These are phyloP conservation scores for Pachyramphus minor DNA, from an alignment of 2,113 vertebrate genomes.

Conservation along the genomic window DNA sequence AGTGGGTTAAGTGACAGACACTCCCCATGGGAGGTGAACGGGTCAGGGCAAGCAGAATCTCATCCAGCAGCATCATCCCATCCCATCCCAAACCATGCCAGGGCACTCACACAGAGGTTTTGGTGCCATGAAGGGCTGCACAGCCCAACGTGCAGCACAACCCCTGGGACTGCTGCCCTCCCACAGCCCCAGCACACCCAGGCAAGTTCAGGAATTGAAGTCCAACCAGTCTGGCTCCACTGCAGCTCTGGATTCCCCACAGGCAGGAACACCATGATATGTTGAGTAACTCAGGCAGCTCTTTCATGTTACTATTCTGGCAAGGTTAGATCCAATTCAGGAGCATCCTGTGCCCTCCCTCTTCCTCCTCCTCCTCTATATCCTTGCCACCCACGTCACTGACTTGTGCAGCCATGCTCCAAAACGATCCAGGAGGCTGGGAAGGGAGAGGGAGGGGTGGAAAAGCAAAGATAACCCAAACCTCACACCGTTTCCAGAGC, in stretches of 20 bases:
- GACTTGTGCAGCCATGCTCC: neutral
- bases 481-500: neutral
- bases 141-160: rapidly evolving
- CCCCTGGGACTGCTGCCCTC: too few relatives aligned
- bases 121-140: rapidly evolving
- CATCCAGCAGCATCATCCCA: neutral
- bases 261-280: neutral
- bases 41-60: neutral
- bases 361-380: neutral
- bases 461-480: neutral
- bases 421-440: neutral
- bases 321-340: neutral
- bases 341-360: neutral
- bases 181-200: neutral
- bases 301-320: neutral
- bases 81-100: neutral
- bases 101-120: neutral
- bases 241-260: neutral
- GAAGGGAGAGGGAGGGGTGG: neutral
- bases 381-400: neutral
- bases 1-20: neutral
- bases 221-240: neutral
- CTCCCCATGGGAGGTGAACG: rapidly evolving
- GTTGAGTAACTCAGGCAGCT: neutral
- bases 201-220: neutral